Base-by-base conservation (phyloP, 1,140 invertebrate genomes). In the Atta texana region DNA sequence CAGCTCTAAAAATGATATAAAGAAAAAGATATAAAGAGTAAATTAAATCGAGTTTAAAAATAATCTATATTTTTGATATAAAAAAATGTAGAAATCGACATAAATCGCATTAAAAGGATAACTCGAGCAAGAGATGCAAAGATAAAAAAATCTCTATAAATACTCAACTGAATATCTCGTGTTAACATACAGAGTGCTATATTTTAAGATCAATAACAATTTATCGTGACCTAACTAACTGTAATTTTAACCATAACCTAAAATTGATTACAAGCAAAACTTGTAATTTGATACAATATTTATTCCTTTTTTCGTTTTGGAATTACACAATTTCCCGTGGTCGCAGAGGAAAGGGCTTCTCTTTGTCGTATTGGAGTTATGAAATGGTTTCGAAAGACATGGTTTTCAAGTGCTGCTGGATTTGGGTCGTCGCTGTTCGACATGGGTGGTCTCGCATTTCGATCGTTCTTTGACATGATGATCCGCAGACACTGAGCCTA, bases 321-420 rank as follows among this genome's bases (percentile, higher is more conserved):
- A 34, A 21, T 81, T 81, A 8, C 31, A 24, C 49, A 81, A 71
- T 71, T 49, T 24, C 39, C 34, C 75, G 24, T 14, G 21, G 31
- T 75, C 53, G 39, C 39, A 7, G 24, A 80, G 6, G 7, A 71
- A n/a, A 82, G 34, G 24, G 51, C 68, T 76, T 51, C 55, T 84
- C 68, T 76, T 66, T 68, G 49, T 55, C 61, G 49, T 55, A 53
- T 21, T 49, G 61, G 14, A 66, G 49, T 85, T 85, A 78, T 49
- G 82, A 68, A 76, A 77, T 24, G 31, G 14, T 85, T 85, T 85
- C 82, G 82, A 68, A 85, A 77, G 82, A 85, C 61, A 28, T 66
- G 31, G 61, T 53, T 78, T 64, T 64, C 74, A 78, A 85, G 74
- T 85, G 61, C 66, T 63, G n/a, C 51, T 31, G 49, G 49, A 85